Percentiles rank a stretch among this genome's conserved stretches.
Conservation (phyloP, 2,888 invertebrate species). For the Clitarchus hookeri region DNA sequence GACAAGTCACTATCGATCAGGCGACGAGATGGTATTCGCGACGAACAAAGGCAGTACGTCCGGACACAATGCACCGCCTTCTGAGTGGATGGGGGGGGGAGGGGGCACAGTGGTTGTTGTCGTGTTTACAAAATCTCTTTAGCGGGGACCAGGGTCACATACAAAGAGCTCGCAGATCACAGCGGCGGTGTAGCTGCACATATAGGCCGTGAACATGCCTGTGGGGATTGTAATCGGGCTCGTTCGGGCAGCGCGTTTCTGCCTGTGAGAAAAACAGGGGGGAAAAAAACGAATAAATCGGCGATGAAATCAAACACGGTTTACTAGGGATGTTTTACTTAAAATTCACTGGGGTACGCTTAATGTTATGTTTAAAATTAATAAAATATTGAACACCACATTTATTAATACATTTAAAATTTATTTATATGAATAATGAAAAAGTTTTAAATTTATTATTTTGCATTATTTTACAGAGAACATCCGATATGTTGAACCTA, state of each 20-base stretch:
- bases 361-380: no score
- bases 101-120: not conserved
- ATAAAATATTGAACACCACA: no score
- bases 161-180: not conserved
- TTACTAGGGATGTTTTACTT: no score
- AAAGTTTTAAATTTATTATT: no score
- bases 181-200: not conserved
- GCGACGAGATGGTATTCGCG: not conserved
- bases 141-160: not conserved
- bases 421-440: no score
- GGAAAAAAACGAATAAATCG: no score
- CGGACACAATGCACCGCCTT: not conserved
- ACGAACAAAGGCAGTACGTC: not conserved
- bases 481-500: no score
- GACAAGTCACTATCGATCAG: not conserved
- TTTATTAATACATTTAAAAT: no score
- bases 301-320: no score
- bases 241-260: not conserved
- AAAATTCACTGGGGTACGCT: no score
- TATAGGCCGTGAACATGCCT: not conserved
- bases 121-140: conserved; percentile 5
- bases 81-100: not conserved
- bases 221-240: not conserved
- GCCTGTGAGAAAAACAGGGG: no score
- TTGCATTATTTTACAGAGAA: no score